phyloP scores from a whole-genome alignment of 1,140 invertebrate genomes.

The Macrobrachium nipponense region DNA sequence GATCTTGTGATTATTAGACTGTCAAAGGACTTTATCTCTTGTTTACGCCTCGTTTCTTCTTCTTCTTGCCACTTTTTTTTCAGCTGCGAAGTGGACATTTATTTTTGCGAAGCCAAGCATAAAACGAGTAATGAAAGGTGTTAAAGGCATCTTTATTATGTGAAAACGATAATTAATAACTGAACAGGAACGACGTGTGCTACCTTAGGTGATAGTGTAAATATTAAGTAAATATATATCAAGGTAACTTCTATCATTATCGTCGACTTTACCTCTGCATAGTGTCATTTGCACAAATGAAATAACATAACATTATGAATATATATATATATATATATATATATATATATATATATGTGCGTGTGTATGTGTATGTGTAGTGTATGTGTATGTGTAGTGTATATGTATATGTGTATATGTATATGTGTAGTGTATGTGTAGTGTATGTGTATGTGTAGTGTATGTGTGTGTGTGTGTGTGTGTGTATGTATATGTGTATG shows the following conservation, averaged over 20 bases:
- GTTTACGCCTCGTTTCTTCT: neutral
- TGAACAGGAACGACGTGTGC: too few relatives aligned
- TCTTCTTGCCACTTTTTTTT: neutral
- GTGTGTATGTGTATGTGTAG: neutral
- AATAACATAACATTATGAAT: neutral
- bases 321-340: constrained; percentile 20
- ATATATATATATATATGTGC: constrained; percentile 10
- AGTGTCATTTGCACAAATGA: too few relatives aligned
- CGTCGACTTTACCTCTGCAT: too few relatives aligned
- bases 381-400: neutral
- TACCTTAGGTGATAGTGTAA: too few relatives aligned
- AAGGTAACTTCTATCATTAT: too few relatives aligned
- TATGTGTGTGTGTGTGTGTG: too few relatives aligned
- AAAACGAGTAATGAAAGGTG: too few relatives aligned
- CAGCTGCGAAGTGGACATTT: too few relatives aligned
- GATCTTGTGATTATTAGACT: neutral
- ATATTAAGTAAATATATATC: too few relatives aligned
- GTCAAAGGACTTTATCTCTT: neutral
- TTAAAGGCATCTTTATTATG: too few relatives aligned
- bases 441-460: neutral
- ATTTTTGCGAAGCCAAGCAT: too few relatives aligned
- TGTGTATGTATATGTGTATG: neutral
- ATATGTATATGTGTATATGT: neutral
- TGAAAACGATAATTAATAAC: too few relatives aligned
- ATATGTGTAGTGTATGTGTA: neutral